These are phyloP conservation scores for Rousettus madagascariensis DNA, from an alignment of 2,797 vertebrate genomes.

Conservation along the genomic window DNA sequence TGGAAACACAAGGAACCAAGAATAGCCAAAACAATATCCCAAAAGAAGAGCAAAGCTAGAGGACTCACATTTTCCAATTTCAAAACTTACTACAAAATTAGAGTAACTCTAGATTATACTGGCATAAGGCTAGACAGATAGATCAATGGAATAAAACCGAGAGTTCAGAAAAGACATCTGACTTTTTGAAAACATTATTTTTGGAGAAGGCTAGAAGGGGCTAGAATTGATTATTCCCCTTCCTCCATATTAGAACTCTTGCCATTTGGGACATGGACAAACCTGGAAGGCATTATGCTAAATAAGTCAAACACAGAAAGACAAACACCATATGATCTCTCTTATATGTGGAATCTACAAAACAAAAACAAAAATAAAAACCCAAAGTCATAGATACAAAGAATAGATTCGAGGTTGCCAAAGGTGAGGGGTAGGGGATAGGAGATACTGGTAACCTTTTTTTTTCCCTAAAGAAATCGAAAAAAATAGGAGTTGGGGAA, in stretches of 20 bases:
- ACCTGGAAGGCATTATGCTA: neutral
- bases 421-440: no score
- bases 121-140: neutral
- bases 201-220: neutral
- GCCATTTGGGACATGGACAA: no score
- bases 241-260: neutral
- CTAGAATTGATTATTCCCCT: neutral
- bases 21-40: neutral
- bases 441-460: neutral
- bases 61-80: neutral
- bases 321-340: neutral
- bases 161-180: neutral
- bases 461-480: neutral
- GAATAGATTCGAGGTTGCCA: neutral
- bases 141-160: neutral
- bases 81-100: neutral
- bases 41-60: neutral
- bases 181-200: neutral
- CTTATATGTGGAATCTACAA: neutral
- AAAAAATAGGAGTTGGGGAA: neutral
- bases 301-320: neutral
- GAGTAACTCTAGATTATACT: neutral
- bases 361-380: neutral
- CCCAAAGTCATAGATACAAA: neutral
- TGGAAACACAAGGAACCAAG: neutral